Base-by-base conservation (phyloP, 2,797 vertebrate species). In the Steatocranus sp. region DNA sequence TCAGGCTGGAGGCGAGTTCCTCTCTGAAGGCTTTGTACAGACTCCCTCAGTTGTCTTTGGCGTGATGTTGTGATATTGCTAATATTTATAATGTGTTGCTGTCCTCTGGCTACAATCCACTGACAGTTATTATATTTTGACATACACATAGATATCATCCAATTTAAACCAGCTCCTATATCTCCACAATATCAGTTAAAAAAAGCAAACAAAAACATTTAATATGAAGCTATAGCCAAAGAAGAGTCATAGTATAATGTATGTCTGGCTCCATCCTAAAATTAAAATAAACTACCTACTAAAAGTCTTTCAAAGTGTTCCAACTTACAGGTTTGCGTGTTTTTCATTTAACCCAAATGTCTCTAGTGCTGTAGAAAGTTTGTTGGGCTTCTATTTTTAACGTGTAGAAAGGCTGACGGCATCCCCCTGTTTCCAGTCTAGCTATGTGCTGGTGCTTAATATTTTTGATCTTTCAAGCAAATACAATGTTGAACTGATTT, bases 21-120 rank as follows among this genome's bases (percentile, higher is more conserved):
- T 18, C 66, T 70, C 66, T 70, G 66, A 27, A 18, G 38, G 38
- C 38, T 70, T 27, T 18, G 38, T 46, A 38, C 38, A 68, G 63
- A 70, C 38, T 48, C 68, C 68, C 68, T 48, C 15, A 73, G 25
- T 48, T 48, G 41, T 73, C 50, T 58, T 63, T 54, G 77, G 54
- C 7, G 1, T 23, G 23, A 41, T n/a, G 41, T 38, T 46, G 66
- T 70, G 23, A 70, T 70, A 70, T 46, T 5, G 38, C 38, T 11
- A 70, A 70, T 46, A 70, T 70, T 70, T 73, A 48, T 73, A 30
- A 73, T 4, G 25, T 30, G 41, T 48, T 48, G 41, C 41, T 18
- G 25, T 48, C 41, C 17, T 48, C 25, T 70, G 41, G 66, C 66
- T 70, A 70, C 9, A 30, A 27, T 73, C 68, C 41, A 73, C 23